phyloP scores from a whole-genome alignment of 2,797 vertebrate genomes.

The Periparus ater region DNA sequence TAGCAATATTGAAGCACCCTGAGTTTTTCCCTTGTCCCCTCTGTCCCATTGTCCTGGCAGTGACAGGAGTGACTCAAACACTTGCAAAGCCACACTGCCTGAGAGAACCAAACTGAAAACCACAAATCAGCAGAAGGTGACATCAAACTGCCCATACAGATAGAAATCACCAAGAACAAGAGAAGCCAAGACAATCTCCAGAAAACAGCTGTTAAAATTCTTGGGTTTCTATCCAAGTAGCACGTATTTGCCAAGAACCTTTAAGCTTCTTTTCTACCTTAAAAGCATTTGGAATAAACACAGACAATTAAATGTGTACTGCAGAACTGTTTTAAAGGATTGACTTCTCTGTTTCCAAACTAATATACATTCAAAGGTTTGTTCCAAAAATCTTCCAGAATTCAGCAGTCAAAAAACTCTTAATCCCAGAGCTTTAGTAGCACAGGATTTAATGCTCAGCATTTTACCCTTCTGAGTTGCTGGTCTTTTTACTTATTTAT shows the following conservation, averaged over 20 bases:
- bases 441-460: neutral
- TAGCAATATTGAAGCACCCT: neutral
- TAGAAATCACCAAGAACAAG: neutral
- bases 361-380: neutral
- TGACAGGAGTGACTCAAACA: neutral
- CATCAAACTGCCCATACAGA: neutral
- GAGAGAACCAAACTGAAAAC: neutral
- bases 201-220: constrained; percentile 4
- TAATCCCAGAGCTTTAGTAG: neutral
- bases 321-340: neutral
- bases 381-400: neutral
- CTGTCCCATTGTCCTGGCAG: neutral
- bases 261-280: neutral
- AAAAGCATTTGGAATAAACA: neutral
- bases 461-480: neutral
- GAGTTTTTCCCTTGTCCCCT: neutral
- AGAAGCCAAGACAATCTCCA: neutral
- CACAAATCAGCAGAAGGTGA: neutral
- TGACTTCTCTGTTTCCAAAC: neutral
- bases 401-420: neutral
- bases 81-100: neutral
- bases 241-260: neutral
- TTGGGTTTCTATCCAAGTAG: constrained; percentile 1
- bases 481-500: neutral
- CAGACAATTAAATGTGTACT: neutral